These are phyloP conservation scores for Dysdera silvatica DNA, from an alignment of 1,140 invertebrate species.

Conservation along the genomic window DNA sequence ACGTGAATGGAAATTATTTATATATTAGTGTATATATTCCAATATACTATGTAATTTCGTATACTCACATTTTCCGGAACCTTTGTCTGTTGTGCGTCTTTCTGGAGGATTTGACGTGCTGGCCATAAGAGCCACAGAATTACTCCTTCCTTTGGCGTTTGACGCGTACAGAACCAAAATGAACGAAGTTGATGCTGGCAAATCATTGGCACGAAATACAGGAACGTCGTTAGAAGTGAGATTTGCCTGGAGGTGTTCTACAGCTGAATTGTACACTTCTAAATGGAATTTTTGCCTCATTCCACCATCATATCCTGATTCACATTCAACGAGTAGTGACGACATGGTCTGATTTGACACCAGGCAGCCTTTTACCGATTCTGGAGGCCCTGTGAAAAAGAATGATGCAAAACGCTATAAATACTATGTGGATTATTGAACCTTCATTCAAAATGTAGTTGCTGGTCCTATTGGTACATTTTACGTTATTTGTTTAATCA, in stretches of 20 bases:
- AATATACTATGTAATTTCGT: too few relatives aligned
- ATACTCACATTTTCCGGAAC: conserved; percentile 6
- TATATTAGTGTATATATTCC: too few relatives aligned
- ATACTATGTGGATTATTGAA: too few relatives aligned
- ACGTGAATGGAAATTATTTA: too few relatives aligned
- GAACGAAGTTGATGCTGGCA: conserved; percentile 29
- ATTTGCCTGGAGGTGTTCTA: conserved; percentile 30
- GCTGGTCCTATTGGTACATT: too few relatives aligned
- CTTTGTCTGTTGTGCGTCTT: conserved; percentile 19
- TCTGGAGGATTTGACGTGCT: conserved; percentile 22
- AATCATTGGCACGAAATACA: conserved; percentile 30
- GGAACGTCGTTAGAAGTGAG: conserved; percentile 26
- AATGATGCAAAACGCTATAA: too few relatives aligned
- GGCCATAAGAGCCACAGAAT: conserved; percentile 23
- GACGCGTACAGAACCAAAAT: conserved; percentile 31
- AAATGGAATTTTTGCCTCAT: conserved; percentile 70
- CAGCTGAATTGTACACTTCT: conserved; percentile 58
- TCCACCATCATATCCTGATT: conserved; percentile 68
- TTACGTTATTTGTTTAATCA: too few relatives aligned
- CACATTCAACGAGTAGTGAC: conserved; percentile 64
- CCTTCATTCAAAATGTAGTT: too few relatives aligned
- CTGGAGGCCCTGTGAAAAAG: conserved; percentile 51
- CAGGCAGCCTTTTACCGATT: conserved; percentile 71
- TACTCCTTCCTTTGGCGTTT: conserved; percentile 33
- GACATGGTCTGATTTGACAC: conserved; percentile 76